phyloP scores from a whole-genome alignment of 2,888 invertebrate species.

The Acanthacorydalis orientalis region DNA sequence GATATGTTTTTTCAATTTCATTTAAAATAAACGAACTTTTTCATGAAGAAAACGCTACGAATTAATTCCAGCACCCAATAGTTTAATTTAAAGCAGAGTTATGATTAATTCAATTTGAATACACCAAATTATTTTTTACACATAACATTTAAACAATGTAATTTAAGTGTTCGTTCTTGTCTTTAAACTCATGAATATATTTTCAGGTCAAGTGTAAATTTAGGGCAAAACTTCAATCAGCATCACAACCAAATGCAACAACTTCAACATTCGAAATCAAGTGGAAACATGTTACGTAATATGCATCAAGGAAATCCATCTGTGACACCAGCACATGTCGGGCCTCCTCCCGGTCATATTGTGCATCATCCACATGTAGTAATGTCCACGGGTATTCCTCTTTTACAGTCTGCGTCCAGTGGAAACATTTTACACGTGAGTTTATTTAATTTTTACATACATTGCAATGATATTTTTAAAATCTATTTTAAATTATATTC shows the following conservation, averaged over 20 bases:
- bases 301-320: conserved; percentile 27
- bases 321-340: conserved; percentile 25
- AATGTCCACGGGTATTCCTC: conserved; percentile 24
- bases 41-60: too few relatives aligned
- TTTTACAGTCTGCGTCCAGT: conserved; percentile 42
- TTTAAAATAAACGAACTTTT: too few relatives aligned
- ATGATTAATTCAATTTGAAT: too few relatives aligned
- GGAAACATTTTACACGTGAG: conserved; percentile 42
- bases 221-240: conserved; percentile 19
- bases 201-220: conserved; percentile 13
- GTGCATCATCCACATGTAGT: conserved; percentile 7
- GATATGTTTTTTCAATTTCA: too few relatives aligned
- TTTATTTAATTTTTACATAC: conserved; percentile 7
- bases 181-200: not conserved
- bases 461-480: too few relatives aligned
- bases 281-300: conserved; percentile 53
- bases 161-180: too few relatives aligned
- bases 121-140: too few relatives aligned
- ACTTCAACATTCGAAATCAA: conserved; percentile 31
- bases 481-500: too few relatives aligned
- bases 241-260: conserved; percentile 18
- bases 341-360: not conserved
- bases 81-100: too few relatives aligned
- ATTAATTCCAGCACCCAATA: too few relatives aligned
- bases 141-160: too few relatives aligned